Evolutionary conservation across 1,140 invertebrate species (phyloP), one percentile per base, ranked within the genome.

Genomic region (Homarus americanus): DNA sequence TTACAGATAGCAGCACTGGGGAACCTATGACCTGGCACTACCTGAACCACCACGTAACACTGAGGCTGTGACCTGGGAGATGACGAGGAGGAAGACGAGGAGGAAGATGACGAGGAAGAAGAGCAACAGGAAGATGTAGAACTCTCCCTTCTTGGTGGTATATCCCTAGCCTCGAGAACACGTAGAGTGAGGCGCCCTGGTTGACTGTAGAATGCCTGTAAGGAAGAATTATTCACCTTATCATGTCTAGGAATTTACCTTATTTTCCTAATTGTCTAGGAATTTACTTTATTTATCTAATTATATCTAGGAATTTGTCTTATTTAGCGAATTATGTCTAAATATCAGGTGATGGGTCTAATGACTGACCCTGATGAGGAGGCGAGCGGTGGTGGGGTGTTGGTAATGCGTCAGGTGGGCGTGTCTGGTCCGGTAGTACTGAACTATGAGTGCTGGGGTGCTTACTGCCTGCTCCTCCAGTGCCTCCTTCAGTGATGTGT

Each of bases 331-430:
- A n/a, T n/a, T n/a, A n/a, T n/a, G n/a, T n/a, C n/a, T n/a, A n/a
- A n/a, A n/a, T n/a, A n/a, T n/a, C n/a, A n/a, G n/a, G n/a, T n/a
- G n/a, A n/a, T n/a, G n/a, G n/a, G n/a, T n/a, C n/a, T n/a, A n/a
- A n/a, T n/a, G n/a, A n/a, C 66, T 85, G 75, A 85, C 83, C 41
- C 83, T 73, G 69, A 85, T 38, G 10, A 85, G 83, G 69, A 85
- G 36, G 69, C 75, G 69, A 1, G 83, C 83, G 1, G 44, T 28
- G 38, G 69, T 49, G 17, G 41, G 63, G 9, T 32, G 69, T 38
- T 7, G 10, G 3, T 38, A 20, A 1, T 40, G 15, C 1, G 41
- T 44, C 28, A 69, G 83, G n/a, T 85, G 40, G n/a, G 38, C 5
- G 41, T 53, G 24, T 20, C 66, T 38, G 5, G 36, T n/a, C 40